Base-by-base conservation (phyloP, 2,888 invertebrate genomes). In the Dioctria rufipes region DNA sequence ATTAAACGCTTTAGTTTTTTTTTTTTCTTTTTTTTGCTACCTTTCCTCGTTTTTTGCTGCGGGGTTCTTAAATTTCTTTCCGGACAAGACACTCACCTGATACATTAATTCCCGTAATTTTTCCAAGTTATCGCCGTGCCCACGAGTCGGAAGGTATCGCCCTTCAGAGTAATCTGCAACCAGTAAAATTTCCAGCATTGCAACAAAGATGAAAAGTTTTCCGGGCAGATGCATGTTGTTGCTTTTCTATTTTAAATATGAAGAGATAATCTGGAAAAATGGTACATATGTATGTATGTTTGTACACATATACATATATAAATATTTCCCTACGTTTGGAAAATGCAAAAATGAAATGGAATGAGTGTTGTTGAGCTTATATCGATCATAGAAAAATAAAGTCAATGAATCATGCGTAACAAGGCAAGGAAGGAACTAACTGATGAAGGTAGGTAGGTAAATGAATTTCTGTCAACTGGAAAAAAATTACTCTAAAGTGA, bases 21-120 rank as follows among this genome's bases (percentile, higher is more conserved):
- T 2, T 46, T 46, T 46, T 8, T 46, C 2, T 46, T 2, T 8
- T 5, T 6, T 8, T 6, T 5, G 46, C 8, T 46, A 46, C 46
- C 5, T 46, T 4, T 69, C 25, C 25, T 66, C 40, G 9, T n/a
- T 42, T 66, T 46, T 69, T 6, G 49, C 51, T 71, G 49, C 4
- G 8, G 46, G 2, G 54, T 71, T 71, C 71, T 71, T 71, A 46
- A 39, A 61, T 75, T 75, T 60, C 58, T 60, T 58, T 25, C 3
- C 61, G 40, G 9, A 25, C 25, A 25, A 25, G 25, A 25, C 91
- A 88, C 91, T 89, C 88, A 91, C 91, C 89, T 91, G 91, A 88
- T 90, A 89, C 87, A 91, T 88, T 83, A 91, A 86, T 84, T 91
- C 91, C 83, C 90, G 88, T 83, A 91, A 86, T 87, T 91, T 91